Conservation (phyloP, 2,797 vertebrate species). For the Monodelphis domestica region DNA sequence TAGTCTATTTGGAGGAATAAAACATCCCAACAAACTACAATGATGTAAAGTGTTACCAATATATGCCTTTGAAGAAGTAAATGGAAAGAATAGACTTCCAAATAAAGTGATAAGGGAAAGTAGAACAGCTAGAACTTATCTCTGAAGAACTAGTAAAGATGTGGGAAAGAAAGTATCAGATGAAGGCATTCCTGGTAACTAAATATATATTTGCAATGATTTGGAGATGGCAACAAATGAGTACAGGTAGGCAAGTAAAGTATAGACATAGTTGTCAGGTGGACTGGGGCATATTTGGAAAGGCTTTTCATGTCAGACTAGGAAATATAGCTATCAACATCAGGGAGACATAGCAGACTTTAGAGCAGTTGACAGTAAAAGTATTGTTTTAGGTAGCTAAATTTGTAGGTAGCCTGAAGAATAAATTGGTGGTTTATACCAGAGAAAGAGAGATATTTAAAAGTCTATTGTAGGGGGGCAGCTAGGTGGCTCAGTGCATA, state of each 20-base stretch:
- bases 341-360: background rate
- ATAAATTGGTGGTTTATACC: background rate
- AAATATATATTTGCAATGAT: background rate
- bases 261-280: background rate
- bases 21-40: background rate
- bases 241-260: background rate
- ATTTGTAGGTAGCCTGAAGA: background rate
- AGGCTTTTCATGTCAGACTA: background rate
- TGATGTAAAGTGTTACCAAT: background rate
- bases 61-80: background rate
- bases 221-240: background rate
- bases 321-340: background rate
- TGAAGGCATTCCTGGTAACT: background rate
- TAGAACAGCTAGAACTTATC: background rate
- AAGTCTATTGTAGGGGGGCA: background rate
- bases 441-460: background rate
- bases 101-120: background rate
- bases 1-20: background rate
- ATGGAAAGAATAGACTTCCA: background rate
- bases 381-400: background rate
- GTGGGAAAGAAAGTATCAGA: background rate
- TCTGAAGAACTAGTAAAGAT: background rate
- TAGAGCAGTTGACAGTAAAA: background rate
- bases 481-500: too few relatives aligned
- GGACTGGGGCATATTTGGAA: background rate